These are phyloP conservation scores for Hypotaenidia philippensis DNA, from an alignment of 2,797 vertebrate species.

Conservation along the genomic window DNA sequence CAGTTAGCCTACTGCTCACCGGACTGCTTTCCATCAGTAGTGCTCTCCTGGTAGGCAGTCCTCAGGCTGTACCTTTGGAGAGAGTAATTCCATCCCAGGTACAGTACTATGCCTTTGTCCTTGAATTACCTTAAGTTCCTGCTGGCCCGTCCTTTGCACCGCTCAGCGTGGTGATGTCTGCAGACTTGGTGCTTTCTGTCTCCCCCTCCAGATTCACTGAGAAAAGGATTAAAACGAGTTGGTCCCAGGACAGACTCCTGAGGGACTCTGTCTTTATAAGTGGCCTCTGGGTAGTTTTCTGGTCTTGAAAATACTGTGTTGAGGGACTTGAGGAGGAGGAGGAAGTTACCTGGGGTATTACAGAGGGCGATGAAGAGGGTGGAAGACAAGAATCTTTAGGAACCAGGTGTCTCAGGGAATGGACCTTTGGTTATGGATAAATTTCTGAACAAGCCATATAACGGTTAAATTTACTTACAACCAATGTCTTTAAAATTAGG, in stretches of 20 bases:
- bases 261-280: rapidly evolving
- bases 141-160: background rate
- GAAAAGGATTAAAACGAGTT: background rate
- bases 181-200: background rate
- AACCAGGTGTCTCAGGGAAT: background rate
- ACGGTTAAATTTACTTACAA: background rate
- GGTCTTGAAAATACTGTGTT: background rate
- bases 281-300: background rate
- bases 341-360: background rate
- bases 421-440: background rate
- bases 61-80: rapidly evolving
- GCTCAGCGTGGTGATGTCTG: background rate
- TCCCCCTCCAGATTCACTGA: background rate
- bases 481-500: background rate
- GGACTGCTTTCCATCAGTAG: background rate
- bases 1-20: background rate
- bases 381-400: background rate
- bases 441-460: background rate
- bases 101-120: background rate
- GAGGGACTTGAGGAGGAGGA: background rate
- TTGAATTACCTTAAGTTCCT: background rate
- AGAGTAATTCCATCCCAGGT: background rate
- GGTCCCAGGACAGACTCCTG: background rate
- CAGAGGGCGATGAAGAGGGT: background rate
- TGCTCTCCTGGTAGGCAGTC: background rate